phyloP scores from a whole-genome alignment of 2,888 invertebrate species.

The Villa cingulata region DNA sequence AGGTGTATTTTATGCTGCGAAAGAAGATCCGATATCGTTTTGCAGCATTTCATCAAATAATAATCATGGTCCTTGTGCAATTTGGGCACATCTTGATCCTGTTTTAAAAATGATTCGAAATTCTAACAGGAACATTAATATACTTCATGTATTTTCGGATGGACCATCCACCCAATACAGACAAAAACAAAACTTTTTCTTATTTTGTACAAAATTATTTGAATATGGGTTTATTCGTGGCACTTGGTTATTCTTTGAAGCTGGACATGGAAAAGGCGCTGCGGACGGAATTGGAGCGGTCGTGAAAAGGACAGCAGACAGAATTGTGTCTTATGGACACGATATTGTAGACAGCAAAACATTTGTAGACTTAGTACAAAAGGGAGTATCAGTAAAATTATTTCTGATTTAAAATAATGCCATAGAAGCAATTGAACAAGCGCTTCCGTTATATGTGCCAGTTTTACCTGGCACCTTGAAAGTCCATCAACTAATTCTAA shows the following conservation, averaged over 20 bases:
- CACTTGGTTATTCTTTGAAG: not conserved
- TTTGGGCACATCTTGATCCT: slow-evolving; percentile 3
- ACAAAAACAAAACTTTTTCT: no score
- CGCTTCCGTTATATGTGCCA: not conserved
- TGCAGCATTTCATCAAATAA: not conserved
- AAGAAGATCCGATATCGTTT: not conserved
- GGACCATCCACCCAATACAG: no score
- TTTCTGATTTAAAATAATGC: not conserved
- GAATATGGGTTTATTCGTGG: no score
- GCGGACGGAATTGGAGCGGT: not conserved
- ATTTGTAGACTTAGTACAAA: not conserved
- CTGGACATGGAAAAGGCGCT: not conserved
- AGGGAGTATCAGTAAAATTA: not conserved
- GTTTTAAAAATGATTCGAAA: not conserved
- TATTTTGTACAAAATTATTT: no score
- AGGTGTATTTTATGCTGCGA: not conserved
- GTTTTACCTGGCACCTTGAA: not conserved
- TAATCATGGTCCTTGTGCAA: not conserved
- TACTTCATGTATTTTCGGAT: no score
- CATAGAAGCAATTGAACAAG: not conserved
- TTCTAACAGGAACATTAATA: not conserved
- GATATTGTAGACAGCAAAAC: not conserved
- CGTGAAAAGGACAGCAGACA: not conserved
- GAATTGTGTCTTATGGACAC: not conserved
- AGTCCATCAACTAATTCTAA: not conserved